Evolutionary conservation across 92 coral and sea anemone species (phyloP), one percentile per base, ranked within the genome.

Genomic region (Pocillopora grandis): DNA sequence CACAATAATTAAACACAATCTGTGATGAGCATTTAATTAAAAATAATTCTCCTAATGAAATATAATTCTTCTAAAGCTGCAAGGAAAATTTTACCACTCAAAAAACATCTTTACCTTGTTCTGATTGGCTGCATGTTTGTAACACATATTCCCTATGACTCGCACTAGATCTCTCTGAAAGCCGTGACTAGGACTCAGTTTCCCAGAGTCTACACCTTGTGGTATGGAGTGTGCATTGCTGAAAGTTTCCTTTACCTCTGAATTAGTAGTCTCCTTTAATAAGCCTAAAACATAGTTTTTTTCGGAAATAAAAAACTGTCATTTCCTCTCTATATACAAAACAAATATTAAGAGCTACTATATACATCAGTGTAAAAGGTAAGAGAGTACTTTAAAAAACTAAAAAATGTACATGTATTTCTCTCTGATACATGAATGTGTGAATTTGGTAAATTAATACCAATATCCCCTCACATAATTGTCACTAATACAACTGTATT

Each of bases 141-240:
- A 94, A 79, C 99, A 89, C 99, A 94, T 89, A 81, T 96, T 96
- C 12, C 93, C 99, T 75, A 92, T 86, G 66, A 96, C 92, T 81
- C 90, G 92, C 78, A 96, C 95, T 62, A 96, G 82, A 72, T 94
- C 92, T 76, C 95, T 90, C 85, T 96, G 95, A 86, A 96, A 96
- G 31, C 99, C 99, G 71, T 94, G 96, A 82, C 91, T 93, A 3
- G 99, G 99, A 61, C 92, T 93, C 42, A 90, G 36, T 69, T 66
- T 85, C 55, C 86, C 93, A 2, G 93, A 89, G 86, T 90, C 92
- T 27, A 68, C 81, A n/a, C 89, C 66, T 3, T 85, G 88, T n/a
- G 95, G 89, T 55, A 92, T n/a, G 48, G 77, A 82, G 72, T 86
- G 71, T 37, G 76, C 87, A 77, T 88, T 89, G 67, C 92, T 83